Evolutionary conservation across 2,888 invertebrate species (phyloP).

Genomic region (Philereme vetulata): DNA sequence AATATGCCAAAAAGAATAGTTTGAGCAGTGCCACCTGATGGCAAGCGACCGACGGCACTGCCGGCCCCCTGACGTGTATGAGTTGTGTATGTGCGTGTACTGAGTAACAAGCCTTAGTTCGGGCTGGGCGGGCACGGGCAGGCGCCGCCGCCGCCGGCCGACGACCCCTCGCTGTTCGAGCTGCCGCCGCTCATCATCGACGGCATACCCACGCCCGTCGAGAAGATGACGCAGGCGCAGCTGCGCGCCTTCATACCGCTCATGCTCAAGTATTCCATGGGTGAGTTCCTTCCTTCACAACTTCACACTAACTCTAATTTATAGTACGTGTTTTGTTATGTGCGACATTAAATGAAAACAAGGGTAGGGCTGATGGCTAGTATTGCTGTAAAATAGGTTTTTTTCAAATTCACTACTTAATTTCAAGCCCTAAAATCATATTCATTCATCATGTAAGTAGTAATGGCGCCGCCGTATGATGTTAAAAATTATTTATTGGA

Average conservation of each 20-base stretch:
- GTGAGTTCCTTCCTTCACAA: conserved; percentile 67
- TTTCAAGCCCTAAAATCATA: too few relatives aligned
- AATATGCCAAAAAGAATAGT: too few relatives aligned
- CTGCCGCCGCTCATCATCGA: conserved; percentile 98
- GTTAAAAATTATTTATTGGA: too few relatives aligned
- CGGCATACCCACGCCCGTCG: conserved; percentile 98
- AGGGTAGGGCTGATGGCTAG: too few relatives aligned
- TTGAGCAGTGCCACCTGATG: too few relatives aligned
- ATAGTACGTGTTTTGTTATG: not conserved
- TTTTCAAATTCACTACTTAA: too few relatives aligned
- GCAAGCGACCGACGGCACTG: not conserved
- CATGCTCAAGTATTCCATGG: conserved; percentile 99
- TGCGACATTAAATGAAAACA: too few relatives aligned
- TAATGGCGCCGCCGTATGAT: too few relatives aligned
- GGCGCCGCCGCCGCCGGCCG: conserved; percentile 85
- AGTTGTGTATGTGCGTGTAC: conserved; percentile 6
- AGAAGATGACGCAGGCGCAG: conserved; percentile 99
- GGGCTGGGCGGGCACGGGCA: conserved; percentile 76
- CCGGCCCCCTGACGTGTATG: not conserved
- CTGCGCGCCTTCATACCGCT: conserved; percentile 97
- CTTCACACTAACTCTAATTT: not conserved
- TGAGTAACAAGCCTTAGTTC: conserved; percentile 85
- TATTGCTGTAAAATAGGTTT: too few relatives aligned
- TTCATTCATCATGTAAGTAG: too few relatives aligned
- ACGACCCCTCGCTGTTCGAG: conserved; percentile 97